phyloP scores from a whole-genome alignment of 2,888 invertebrate genomes.

The Euclidia mi region DNA sequence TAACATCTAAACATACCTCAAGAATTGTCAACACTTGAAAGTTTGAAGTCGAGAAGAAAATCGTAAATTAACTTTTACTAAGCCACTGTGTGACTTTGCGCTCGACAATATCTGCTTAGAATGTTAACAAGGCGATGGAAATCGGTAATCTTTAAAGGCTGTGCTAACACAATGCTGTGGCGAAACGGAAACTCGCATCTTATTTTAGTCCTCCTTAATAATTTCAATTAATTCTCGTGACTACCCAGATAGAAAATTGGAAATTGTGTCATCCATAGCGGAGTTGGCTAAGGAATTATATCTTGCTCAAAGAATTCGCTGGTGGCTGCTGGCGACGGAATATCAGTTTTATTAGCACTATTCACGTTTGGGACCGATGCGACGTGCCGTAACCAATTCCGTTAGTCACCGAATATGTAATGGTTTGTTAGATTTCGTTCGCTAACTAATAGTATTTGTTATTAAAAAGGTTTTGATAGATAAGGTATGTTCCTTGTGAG shows the following conservation, averaged over 20 bases:
- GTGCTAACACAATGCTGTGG: conserved; percentile 81
- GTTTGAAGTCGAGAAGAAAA: conserved; percentile 74
- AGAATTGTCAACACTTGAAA: conserved; percentile 46
- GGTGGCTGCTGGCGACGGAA: conserved; percentile 52
- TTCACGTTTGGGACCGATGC: conserved; percentile 44
- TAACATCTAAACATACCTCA: background rate
- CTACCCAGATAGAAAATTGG: conserved; percentile 88
- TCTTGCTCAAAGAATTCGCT: conserved; percentile 68
- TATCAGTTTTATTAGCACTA: conserved; percentile 65
- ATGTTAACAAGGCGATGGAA: conserved; percentile 86
- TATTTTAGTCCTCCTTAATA: conserved; percentile 84
- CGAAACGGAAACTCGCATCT: conserved; percentile 83
- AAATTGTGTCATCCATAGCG: conserved; percentile 83
- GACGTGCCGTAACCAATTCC: conserved; percentile 40
- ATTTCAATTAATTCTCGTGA: conserved; percentile 85
- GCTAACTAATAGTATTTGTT: too few species aligned
- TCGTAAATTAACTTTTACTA: conserved; percentile 82
- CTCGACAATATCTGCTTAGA: conserved; percentile 76
- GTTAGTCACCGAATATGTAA: too few species aligned
- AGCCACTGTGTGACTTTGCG: conserved; percentile 78
- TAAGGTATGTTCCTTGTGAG: too few species aligned
- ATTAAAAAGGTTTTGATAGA: too few species aligned
- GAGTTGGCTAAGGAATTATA: conserved; percentile 77
- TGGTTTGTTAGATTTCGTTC: too few species aligned
- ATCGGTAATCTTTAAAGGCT: conserved; percentile 82